Evolutionary conservation across 1,140 invertebrate genomes (phyloP).

Genomic region (Mercenaria mercenaria): DNA sequence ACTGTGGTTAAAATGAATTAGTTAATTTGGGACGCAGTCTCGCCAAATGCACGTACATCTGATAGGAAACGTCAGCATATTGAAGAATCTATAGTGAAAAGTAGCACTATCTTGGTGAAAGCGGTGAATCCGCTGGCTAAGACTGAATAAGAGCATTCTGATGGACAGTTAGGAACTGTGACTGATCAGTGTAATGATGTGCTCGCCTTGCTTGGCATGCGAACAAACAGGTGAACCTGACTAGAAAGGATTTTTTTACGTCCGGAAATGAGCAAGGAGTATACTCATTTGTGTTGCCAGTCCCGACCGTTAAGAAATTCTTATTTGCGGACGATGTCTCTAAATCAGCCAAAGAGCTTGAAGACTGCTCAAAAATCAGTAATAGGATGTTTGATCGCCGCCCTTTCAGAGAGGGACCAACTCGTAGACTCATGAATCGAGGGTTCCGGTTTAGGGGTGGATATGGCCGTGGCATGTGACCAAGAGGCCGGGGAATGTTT

Average conservation of each 20-base stretch:
- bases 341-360: slow-evolving; percentile 40
- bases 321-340: slow-evolving; percentile 26
- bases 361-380: slow-evolving; percentile 57
- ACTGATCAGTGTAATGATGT: slow-evolving; percentile 41
- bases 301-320: neutral
- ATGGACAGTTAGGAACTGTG: neutral
- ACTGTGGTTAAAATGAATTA: neutral
- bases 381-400: slow-evolving; percentile 1
- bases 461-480: neutral
- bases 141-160: neutral
- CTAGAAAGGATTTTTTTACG: slow-evolving; percentile 8
- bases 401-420: neutral
- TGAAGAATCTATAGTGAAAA: slow-evolving; percentile 7
- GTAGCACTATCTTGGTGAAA: neutral
- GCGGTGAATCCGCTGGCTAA: slow-evolving; percentile 1
- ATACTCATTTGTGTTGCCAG: slow-evolving; percentile 26
- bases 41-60: neutral
- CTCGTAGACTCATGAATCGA: neutral
- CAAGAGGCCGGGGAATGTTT: neutral
- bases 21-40: slow-evolving; percentile 25
- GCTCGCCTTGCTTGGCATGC: slow-evolving; percentile 8
- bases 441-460: neutral
- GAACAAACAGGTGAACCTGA: slow-evolving; percentile 30
- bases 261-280: slow-evolving; percentile 7
- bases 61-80: slow-evolving; percentile 39